Percentiles rank a stretch among this genome's conserved stretches.
Evolutionary conservation across 2,888 invertebrate genomes (phyloP).

Genomic region (Bruchidius siliquastri): DNA sequence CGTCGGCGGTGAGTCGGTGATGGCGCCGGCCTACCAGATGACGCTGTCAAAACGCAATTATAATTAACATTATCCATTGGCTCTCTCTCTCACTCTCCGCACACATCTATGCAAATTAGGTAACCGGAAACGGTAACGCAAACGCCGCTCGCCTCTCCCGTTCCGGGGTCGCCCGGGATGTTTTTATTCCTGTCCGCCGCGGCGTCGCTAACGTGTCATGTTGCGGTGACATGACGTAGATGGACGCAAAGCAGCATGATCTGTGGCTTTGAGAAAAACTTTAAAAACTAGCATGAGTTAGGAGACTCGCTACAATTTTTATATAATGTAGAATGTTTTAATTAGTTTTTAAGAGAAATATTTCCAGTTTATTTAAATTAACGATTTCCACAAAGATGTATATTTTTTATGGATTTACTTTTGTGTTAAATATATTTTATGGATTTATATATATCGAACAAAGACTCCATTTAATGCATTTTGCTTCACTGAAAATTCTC

Average conservation of each 20-base stretch:
- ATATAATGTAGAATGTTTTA: too few species aligned
- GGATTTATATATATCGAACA: too few species aligned
- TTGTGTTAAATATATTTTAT: too few species aligned
- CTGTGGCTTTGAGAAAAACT: too few species aligned
- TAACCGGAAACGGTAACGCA: constrained; percentile 1
- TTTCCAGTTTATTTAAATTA: too few species aligned
- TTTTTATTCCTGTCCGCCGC: background rate
- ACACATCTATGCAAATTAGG: constrained; percentile 19
- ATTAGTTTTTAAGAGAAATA: too few species aligned
- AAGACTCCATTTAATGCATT: too few species aligned
- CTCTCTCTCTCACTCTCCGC: constrained; percentile 8
- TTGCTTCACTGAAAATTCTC: too few species aligned
- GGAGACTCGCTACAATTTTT: too few species aligned
- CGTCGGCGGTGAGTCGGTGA: background rate
- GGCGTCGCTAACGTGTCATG: background rate
- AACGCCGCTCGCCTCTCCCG: background rate
- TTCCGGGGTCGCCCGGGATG: background rate
- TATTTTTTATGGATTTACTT: too few species aligned
- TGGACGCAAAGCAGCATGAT: background rate
- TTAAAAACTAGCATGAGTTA: too few species aligned
- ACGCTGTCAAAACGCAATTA: constrained; percentile 29
- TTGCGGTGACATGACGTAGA: background rate
- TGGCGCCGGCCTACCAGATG: constrained; percentile 18
- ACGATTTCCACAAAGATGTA: too few species aligned
- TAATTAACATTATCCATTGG: constrained; percentile 22